Conservation (phyloP, 2,888 invertebrate species). For the Helicoverpa assulta region DNA sequence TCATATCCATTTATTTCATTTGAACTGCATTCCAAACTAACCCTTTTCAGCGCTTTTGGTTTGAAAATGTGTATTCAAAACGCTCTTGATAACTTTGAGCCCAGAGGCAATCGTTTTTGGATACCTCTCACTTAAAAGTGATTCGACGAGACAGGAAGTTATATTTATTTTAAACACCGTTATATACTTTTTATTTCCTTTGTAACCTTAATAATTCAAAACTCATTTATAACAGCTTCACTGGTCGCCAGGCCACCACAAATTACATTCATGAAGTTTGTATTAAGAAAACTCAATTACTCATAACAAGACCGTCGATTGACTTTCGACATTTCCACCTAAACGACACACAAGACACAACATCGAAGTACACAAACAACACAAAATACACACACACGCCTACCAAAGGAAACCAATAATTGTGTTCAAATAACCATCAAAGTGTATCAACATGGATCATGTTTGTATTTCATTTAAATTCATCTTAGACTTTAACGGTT, state of each 20-base stretch:
- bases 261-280: too few relatives aligned
- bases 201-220: too few relatives aligned
- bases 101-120: too few relatives aligned
- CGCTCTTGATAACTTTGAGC: conserved; percentile 6
- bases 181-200: too few relatives aligned
- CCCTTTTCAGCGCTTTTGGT: conserved; percentile 3
- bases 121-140: too few relatives aligned
- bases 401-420: conserved; percentile 52
- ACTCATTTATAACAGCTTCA: too few relatives aligned
- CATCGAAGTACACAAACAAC: conserved; percentile 4
- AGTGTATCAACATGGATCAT: conserved; percentile 56
- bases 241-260: too few relatives aligned
- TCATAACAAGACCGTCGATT: too few relatives aligned
- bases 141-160: too few relatives aligned
- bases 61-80: conserved; percentile 22
- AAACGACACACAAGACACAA: background rate
- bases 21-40: conserved; percentile 17
- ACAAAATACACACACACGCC: conserved; percentile 14
- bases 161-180: too few relatives aligned
- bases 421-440: conserved; percentile 60
- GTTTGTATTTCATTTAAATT: conserved; percentile 64
- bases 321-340: too few relatives aligned
- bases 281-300: too few relatives aligned
- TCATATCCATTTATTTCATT: conserved; percentile 8
- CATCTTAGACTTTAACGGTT: conserved; percentile 35